Evolutionary conservation across 2,113 vertebrate species (phyloP), one percentile per base, ranked within the genome.

Genomic region (Chamaetylas fuelleborni): DNA sequence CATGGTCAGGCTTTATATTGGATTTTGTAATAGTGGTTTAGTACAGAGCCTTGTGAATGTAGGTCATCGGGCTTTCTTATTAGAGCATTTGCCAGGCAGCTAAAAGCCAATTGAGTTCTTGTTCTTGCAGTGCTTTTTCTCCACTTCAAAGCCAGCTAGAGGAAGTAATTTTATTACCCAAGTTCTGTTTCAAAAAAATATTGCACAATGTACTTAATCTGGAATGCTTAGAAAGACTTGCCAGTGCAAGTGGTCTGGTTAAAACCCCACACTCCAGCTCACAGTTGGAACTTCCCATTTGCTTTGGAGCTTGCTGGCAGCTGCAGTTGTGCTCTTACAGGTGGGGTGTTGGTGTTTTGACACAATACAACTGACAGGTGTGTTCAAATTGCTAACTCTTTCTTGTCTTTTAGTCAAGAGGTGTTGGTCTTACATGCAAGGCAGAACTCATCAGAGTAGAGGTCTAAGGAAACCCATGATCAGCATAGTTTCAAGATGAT

Each of bases 21-120:
- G 94, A 90, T 96, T 97, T 96, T 95, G 86, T 95, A 95, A 95
- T 72, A 93, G 93, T 89, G 86, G 81, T 97, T 92, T 91, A 95
- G 66, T 82, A 73, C 70, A 90, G 89, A 91, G 78, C 84, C 91
- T 91, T 87, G 61, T 93, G 94, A 95, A 96, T 97, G 85, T 96
- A 95, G 95, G 94, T 95, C 96, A 95, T 86, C 20, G 3, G 94
- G 77, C 82, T 93, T 88, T 91, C 93, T 95, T 95, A 86, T 92
- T 90, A 95, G 84, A 92, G 93, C 80, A 6, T 93, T 90, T 93
- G 79, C 87, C 70, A 94, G 83, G 76, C 87, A 93, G 85, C 92
- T 95, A 96, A 95, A 96, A 88, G 82, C 92, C 95, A 95, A 62
- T 81, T 85, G 94, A 93, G 71, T 93, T 96, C 87, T 88, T 18